Evolutionary conservation across 2,113 vertebrate genomes (phyloP).

Genomic region (Varanus salvator): DNA sequence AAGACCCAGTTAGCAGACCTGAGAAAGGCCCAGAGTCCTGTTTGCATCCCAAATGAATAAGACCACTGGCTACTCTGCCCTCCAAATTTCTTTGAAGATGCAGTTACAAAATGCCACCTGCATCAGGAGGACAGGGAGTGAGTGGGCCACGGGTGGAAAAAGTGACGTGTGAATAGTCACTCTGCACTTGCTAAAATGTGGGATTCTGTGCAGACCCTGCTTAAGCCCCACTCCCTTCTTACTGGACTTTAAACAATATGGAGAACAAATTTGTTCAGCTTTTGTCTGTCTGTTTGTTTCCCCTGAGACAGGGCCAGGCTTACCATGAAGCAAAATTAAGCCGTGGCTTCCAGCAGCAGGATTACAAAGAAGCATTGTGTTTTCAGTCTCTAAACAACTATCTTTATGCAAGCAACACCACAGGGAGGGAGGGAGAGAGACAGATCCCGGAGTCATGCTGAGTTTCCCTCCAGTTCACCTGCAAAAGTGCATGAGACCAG

Average conservation of each 20-base stretch:
- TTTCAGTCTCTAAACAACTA: not conserved
- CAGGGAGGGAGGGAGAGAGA: too few species aligned
- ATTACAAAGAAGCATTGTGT: too few species aligned
- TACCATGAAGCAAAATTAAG: not conserved
- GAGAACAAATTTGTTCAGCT: not conserved
- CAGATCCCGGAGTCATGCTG: not conserved
- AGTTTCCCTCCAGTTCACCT: not conserved
- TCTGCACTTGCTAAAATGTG: too few species aligned
- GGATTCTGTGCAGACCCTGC: too few species aligned
- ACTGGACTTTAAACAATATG: too few species aligned
- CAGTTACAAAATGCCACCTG: not conserved
- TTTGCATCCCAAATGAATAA: too few species aligned
- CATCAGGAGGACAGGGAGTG: too few species aligned
- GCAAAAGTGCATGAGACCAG: not conserved
- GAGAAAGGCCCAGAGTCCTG: too few species aligned
- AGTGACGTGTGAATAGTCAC: not conserved
- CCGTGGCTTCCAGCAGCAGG: not conserved
- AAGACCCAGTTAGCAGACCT: too few species aligned
- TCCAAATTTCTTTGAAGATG: not conserved
- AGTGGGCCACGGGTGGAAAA: not conserved
- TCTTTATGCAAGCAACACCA: not conserved
- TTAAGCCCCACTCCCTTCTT: too few species aligned
- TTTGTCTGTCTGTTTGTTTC: not conserved
- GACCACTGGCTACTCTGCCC: too few species aligned
- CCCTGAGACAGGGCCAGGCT: not conserved